phyloP scores from a whole-genome alignment of 2,888 invertebrate species.

The Timandra comae region DNA sequence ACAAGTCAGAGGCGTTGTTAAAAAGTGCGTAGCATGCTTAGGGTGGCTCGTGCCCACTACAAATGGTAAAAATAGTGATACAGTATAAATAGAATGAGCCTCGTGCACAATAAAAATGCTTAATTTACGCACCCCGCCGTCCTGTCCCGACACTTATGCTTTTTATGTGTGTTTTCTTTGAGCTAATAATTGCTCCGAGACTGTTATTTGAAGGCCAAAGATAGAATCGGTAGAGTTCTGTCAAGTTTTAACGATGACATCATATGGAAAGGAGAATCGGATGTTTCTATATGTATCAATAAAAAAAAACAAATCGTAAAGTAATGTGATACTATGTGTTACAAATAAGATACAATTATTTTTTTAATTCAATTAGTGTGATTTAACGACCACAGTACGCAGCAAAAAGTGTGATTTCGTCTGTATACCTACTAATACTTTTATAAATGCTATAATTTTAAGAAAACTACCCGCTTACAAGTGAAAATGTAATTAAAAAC shows the following conservation, averaged over 20 bases:
- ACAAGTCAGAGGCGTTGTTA: slow-evolving; percentile 20
- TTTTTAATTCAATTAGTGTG: too few species aligned
- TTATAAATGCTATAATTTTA: too few species aligned
- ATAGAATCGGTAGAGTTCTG: slow-evolving; percentile 32
- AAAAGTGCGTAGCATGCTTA: slow-evolving; percentile 41
- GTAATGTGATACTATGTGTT: too few species aligned
- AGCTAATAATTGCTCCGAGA: slow-evolving; percentile 62
- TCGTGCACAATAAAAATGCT: slow-evolving; percentile 65
- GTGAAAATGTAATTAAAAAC: too few species aligned
- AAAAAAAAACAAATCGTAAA: too few species aligned
- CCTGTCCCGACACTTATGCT: slow-evolving; percentile 66
- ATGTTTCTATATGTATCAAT: background rate
- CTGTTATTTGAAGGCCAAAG: slow-evolving; percentile 41
- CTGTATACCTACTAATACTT: too few species aligned
- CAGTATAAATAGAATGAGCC: slow-evolving; percentile 24
- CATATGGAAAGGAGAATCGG: slow-evolving; percentile 3
- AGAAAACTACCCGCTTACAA: too few species aligned
- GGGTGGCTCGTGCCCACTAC: slow-evolving; percentile 64
- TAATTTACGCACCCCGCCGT: slow-evolving; percentile 68
- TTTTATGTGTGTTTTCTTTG: slow-evolving; percentile 73
- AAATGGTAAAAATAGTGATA: slow-evolving; percentile 57
- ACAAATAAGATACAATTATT: too few species aligned
- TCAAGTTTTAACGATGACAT: slow-evolving; percentile 28
- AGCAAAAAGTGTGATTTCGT: too few species aligned
- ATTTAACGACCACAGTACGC: too few species aligned